Base-by-base conservation (phyloP, 2,113 vertebrate species). In the Lophura nycthemera region DNA sequence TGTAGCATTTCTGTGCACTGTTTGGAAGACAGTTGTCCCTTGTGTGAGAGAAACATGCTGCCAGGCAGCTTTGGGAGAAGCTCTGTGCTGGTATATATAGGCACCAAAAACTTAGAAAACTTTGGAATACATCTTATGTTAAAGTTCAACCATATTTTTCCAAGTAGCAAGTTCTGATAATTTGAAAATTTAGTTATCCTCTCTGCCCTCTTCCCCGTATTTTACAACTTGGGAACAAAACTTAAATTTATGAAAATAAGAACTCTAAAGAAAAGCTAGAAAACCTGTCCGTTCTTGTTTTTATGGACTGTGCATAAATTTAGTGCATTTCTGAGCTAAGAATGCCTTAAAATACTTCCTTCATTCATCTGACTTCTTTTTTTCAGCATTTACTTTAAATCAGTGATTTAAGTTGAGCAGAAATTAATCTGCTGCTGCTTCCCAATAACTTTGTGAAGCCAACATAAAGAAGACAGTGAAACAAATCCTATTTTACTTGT, bases 141-240 rank as follows among this genome's bases (percentile, higher is more conserved):
- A 3, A 90, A 63, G 10, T 84, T 92, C 48, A 22, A 20, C 65
- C 2, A 0, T 84, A 34, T 75, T 84, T 86, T 82, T 72, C 24
- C 13, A 29, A 29, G 17, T 32, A 64, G n/a, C 27, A 64, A 12
- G 10, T 83, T 80, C 54, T 45, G 30, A 3, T 80, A 54, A 65
- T 40, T 1, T 1, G 24, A 59, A 92, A 64, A 16, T 32, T 42
- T 45, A 60, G 27, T 43, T 0, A 15, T 77, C 25, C 19, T 2
- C 1, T 3, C 4, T 2, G 16, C 7, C 4, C 2, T 27, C 3
- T 21, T 1, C 2, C 3, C 12, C 9, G 29, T 18, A 38, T n/a
- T 22, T 21, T 70, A 25, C 56, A 78, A 6, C 70, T 92, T n/a
- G 56, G 56, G 34, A 85, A 60, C 34, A 73, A 6, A 25, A 18